Evolutionary conservation across 1,140 invertebrate species (phyloP).

Genomic region (Notospermus geniculatus): DNA sequence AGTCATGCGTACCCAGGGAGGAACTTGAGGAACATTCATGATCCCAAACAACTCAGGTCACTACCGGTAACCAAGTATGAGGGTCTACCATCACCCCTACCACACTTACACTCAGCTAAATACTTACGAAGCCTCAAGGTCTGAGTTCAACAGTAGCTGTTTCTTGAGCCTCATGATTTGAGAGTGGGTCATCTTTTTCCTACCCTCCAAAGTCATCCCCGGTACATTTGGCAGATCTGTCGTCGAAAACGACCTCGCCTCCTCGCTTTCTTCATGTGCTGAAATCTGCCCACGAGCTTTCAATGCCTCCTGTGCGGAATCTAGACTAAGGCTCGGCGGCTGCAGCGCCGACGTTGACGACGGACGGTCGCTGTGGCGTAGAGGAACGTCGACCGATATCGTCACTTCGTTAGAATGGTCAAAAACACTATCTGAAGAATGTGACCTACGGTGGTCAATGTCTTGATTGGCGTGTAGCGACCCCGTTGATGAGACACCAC

Average conservation of each 20-base stretch:
- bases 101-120: background rate
- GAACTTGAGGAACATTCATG: too few relatives aligned
- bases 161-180: slow-evolving; percentile 57
- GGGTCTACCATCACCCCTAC: background rate
- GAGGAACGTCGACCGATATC: background rate
- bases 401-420: background rate
- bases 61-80: too few relatives aligned
- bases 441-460: slow-evolving; percentile 40
- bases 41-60: too few relatives aligned
- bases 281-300: background rate
- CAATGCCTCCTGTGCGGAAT: background rate
- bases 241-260: background rate
- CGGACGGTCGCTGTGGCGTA: slow-evolving; percentile 4
- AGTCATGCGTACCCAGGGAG: too few relatives aligned
- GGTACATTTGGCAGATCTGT: slow-evolving; percentile 33
- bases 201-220: slow-evolving; percentile 33
- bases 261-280: background rate
- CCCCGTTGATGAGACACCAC: slow-evolving; percentile 60
- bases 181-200: slow-evolving; percentile 39
- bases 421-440: slow-evolving; percentile 19
- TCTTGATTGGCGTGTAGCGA: slow-evolving; percentile 57
- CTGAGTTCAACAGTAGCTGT: slow-evolving; percentile 57
- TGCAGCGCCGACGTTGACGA: slow-evolving; percentile 4
- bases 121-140: slow-evolving; percentile 61
- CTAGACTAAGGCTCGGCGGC: slow-evolving; percentile 6